Evolutionary conservation across 2,797 vertebrate species (phyloP).

Genomic region (Syngnathus acus): DNA sequence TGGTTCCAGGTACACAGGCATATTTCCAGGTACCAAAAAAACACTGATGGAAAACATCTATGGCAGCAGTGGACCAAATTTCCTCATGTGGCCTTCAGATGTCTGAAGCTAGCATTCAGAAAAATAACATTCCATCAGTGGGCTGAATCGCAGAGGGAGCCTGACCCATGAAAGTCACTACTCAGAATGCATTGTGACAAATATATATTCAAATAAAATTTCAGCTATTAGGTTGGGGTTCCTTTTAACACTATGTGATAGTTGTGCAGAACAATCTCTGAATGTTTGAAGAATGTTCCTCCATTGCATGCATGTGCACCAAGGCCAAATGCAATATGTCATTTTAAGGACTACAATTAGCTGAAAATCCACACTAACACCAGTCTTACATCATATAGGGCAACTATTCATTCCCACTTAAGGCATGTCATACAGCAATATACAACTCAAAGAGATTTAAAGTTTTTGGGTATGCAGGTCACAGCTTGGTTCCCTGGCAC

Average conservation of each 20-base stretch:
- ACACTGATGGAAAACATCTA: conserved; percentile 30
- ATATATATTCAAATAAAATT: too few relatives aligned
- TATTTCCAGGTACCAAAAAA: conserved; percentile 9
- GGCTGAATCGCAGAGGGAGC: too few relatives aligned
- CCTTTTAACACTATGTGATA: too few relatives aligned
- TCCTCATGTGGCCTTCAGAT: conserved; percentile 58
- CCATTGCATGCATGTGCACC: not conserved
- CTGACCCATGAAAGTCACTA: too few relatives aligned
- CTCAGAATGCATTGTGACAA: too few relatives aligned
- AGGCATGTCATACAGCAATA: not conserved
- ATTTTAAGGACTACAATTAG: not conserved
- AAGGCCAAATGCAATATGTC: not conserved
- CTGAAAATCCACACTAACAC: not conserved
- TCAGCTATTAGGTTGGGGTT: too few relatives aligned
- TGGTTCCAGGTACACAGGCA: conserved; percentile 35
- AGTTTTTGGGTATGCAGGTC: conserved; percentile 1
- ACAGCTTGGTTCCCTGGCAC: conserved; percentile 4
- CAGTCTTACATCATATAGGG: not conserved
- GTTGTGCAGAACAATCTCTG: too few relatives aligned
- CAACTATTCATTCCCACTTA: not conserved
- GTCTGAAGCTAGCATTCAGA: conserved; percentile 33
- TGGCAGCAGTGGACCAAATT: conserved; percentile 15
- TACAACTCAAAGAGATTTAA: not conserved
- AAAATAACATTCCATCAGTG: conserved; percentile 39
- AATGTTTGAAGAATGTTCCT: too few relatives aligned